These are phyloP conservation scores for Engystomops pustulosus DNA, from an alignment of 2,113 vertebrate species.

Conservation along the genomic window DNA sequence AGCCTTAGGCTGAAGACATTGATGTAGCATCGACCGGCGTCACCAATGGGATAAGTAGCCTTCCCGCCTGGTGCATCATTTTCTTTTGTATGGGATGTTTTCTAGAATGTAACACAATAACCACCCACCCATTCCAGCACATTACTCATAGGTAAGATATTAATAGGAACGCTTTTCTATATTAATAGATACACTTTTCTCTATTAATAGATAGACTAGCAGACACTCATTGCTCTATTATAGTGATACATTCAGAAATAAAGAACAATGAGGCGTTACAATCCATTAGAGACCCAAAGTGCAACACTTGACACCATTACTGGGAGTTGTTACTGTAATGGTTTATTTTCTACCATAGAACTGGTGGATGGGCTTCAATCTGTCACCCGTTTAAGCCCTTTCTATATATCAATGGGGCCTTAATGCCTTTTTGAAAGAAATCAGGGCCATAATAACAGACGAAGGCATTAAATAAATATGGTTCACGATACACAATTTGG, in stretches of 20 bases:
- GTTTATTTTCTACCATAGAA: neutral
- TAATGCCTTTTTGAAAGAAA: no score
- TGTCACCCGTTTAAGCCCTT: neutral
- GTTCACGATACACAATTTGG: no score
- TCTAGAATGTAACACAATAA: neutral
- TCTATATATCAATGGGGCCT: no score
- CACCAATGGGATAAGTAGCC: neutral
- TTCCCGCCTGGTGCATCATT: neutral
- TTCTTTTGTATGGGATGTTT: neutral
- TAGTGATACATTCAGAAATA: neutral
- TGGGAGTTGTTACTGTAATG: neutral
- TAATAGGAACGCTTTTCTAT: neutral
- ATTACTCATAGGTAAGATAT: neutral
- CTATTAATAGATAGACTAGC: slow-evolving; percentile 24
- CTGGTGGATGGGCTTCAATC: neutral
- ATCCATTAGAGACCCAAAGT: neutral
- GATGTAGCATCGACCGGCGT: neutral
- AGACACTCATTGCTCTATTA: neutral
- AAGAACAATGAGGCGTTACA: neutral
- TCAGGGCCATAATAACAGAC: no score
- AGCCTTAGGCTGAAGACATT: no score
- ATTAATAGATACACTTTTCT: slow-evolving; percentile 22
- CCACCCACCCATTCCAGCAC: neutral
- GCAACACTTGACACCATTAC: neutral
- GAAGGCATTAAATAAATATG: no score